phyloP scores from a whole-genome alignment of 2,888 invertebrate species.

The Watsonalla binaria region DNA sequence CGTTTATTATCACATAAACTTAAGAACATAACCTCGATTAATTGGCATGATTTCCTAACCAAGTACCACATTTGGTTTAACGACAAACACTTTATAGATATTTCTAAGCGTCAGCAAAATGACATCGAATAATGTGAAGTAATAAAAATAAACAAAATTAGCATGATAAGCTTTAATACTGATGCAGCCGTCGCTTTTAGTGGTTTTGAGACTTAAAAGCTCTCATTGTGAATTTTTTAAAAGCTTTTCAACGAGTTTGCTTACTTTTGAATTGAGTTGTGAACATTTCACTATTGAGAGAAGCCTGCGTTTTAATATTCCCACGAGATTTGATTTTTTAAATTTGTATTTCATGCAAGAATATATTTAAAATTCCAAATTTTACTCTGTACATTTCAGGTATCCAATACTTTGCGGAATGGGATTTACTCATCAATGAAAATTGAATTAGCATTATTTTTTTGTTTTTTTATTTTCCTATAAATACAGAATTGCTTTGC shows the following conservation, averaged over 20 bases:
- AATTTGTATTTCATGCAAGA: no score
- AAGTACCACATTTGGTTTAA: not conserved
- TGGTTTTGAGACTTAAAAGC: constrained; percentile 18
- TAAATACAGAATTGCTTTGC: no score
- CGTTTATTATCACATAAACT: not conserved
- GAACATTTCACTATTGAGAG: not conserved
- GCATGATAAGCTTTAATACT: constrained; percentile 25
- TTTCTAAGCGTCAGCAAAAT: constrained; percentile 8
- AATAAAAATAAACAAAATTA: constrained; percentile 28
- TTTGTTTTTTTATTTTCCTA: no score
- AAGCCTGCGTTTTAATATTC: no score
- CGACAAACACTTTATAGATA: not conserved
- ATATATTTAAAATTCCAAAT: no score
- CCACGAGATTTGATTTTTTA: no score
- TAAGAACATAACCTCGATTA: not conserved
- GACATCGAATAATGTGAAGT: constrained; percentile 16
- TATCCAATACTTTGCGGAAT: no score
- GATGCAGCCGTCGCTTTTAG: constrained; percentile 30
- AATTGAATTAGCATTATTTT: no score
- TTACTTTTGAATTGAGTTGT: not conserved
- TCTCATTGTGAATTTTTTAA: constrained; percentile 31
- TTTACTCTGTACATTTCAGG: no score
- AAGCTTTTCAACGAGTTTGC: constrained; percentile 14
- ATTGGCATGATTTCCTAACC: not conserved
- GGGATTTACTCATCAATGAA: no score